These are phyloP conservation scores for Puma concolor DNA, from an alignment of 2,113 vertebrate species.

Conservation along the genomic window DNA sequence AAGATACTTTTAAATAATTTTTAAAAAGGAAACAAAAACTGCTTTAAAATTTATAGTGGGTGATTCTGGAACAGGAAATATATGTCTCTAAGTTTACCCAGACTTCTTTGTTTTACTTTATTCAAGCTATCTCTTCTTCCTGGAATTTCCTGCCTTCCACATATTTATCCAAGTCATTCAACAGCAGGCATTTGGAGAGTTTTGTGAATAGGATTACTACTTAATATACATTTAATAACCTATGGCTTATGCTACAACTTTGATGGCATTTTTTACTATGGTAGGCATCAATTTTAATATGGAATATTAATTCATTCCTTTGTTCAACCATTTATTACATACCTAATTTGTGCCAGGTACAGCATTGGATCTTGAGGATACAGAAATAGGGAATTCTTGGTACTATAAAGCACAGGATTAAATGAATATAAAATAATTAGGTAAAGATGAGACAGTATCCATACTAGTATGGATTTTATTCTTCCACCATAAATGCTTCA, in stretches of 20 bases:
- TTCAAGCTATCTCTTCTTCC: background rate
- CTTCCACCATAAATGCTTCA: background rate
- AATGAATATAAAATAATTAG: constrained; percentile 15
- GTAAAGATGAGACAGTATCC: background rate
- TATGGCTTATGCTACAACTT: background rate
- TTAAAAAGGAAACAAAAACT: background rate
- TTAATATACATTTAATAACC: constrained; percentile 14
- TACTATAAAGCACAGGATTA: background rate
- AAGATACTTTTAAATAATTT: background rate
- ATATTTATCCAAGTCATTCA: background rate
- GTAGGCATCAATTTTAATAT: background rate
- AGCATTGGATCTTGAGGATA: background rate
- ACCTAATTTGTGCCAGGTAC: background rate
- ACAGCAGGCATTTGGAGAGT: background rate
- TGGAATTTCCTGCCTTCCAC: background rate
- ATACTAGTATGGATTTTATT: background rate
- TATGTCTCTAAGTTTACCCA: background rate
- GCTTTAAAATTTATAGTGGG: background rate
- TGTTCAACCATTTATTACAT: background rate
- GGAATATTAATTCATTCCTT: background rate
- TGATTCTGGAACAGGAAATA: background rate
- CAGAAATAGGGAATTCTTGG: background rate
- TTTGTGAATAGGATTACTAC: background rate
- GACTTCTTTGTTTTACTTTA: background rate
- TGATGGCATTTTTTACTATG: background rate